These are phyloP conservation scores for Ammodramus savannarum DNA, from an alignment of 2,113 vertebrate genomes.

Conservation along the genomic window DNA sequence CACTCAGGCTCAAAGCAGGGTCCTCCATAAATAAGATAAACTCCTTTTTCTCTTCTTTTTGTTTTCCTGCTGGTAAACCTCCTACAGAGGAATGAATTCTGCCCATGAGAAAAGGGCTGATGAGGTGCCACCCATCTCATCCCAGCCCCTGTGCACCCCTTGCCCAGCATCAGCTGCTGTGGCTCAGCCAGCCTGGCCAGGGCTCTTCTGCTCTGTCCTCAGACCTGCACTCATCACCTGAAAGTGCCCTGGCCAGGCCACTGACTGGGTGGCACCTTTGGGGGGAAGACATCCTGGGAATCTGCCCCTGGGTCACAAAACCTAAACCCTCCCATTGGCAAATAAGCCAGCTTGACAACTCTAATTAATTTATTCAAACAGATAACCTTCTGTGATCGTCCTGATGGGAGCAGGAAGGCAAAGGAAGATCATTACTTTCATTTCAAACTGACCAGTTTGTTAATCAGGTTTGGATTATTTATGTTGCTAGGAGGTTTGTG, in stretches of 20 bases:
- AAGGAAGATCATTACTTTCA: slow-evolving; percentile 14
- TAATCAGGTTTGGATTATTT: slow-evolving; percentile 50
- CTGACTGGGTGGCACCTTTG: rapidly evolving
- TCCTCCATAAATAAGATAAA: neutral
- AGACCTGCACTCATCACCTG: rapidly evolving
- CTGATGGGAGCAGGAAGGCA: slow-evolving; percentile 31
- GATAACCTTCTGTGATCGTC: neutral
- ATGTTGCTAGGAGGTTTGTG: slow-evolving; percentile 1
- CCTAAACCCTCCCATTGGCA: neutral
- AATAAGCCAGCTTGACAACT: neutral
- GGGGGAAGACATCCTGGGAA: neutral
- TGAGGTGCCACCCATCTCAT: rapidly evolving
- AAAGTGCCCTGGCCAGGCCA: neutral
- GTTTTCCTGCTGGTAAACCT: neutral
- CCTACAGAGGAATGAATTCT: neutral
- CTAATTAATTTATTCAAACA: slow-evolving; percentile 37
- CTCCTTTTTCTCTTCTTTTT: neutral
- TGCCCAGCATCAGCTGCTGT: rapidly evolving
- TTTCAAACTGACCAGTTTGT: slow-evolving; percentile 34
- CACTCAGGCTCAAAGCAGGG: neutral
- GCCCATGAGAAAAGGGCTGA: neutral
- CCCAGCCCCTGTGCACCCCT: neutral
- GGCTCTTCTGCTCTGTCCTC: neutral
- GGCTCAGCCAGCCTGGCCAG: neutral
- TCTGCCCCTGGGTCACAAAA: neutral